These are phyloP conservation scores for Drosophila eohydei DNA, from an alignment of 2,888 invertebrate species.

Conservation along the genomic window DNA sequence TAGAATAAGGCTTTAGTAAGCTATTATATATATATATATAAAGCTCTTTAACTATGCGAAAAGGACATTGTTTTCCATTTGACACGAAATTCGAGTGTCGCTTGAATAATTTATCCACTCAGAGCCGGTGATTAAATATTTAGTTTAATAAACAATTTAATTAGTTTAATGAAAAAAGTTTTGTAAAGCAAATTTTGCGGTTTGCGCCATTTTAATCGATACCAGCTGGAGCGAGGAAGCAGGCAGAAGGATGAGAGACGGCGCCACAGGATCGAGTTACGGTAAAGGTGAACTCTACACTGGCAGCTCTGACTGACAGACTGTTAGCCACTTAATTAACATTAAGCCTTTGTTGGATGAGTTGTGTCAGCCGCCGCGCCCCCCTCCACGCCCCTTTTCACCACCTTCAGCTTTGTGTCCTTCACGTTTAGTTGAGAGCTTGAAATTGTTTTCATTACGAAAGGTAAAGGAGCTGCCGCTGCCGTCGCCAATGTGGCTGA, in stretches of 20 bases:
- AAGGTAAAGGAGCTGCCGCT: constrained; percentile 23
- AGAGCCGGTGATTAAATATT: constrained; percentile 26
- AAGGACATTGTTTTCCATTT: constrained; percentile 21
- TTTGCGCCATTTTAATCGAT: constrained; percentile 28
- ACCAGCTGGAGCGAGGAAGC: not conserved
- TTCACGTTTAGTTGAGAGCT: constrained; percentile 43
- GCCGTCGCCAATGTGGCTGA: constrained; percentile 19
- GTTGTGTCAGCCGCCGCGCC: not conserved
- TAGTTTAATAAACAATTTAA: constrained; percentile 23
- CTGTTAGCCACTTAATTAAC: constrained; percentile 65
- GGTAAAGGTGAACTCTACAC: not conserved
- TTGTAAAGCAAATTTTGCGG: constrained; percentile 30
- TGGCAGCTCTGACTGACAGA: constrained; percentile 17
- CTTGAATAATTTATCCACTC: constrained; percentile 11
- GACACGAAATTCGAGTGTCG: constrained; percentile 11
- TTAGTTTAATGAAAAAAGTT: constrained; percentile 32
- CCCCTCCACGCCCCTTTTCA: not conserved
- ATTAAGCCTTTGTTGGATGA: constrained; percentile 53
- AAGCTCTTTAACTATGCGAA: not conserved
- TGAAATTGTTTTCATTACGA: constrained; percentile 61
- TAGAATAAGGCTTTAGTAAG: not conserved
- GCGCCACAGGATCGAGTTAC: constrained; percentile 8
- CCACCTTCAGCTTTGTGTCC: not conserved
- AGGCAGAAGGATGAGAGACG: no score
- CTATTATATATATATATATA: not conserved